Evolutionary conservation across 2,797 vertebrate species (phyloP), one percentile per base, ranked within the genome.

Genomic region (Phoebastria nigripes): DNA sequence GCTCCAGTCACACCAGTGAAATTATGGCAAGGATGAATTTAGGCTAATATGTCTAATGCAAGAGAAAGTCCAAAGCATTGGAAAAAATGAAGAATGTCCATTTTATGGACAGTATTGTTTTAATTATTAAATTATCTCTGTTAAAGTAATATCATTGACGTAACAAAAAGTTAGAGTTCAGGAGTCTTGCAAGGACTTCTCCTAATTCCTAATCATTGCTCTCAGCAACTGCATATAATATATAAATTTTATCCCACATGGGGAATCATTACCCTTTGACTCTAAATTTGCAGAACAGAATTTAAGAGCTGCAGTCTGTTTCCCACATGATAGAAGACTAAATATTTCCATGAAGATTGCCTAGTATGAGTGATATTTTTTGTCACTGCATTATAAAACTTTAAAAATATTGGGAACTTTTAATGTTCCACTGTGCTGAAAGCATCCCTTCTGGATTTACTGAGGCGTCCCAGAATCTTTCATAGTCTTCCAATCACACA

Each of bases 291-390:
- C 29, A 87, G 88, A 86, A 80, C 31, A 70, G 46, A 84, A 63
- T 63, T 87, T 65, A 90, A 91, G 71, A 87, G 42, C 88, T 73
- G 15, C 31, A 42, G 69, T 67, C 81, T 92, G 59, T 76, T 90
- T 90, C 93, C 47, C 89, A 85, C 78, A 82, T 65, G 80, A 91
- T 63, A 88, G 73, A 88, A 86, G 84, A 88, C 85, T 94, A 96
- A 97, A 80, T 91, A 89, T 96, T 95, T 96, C 94, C 95, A 89
- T n/a, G 59, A 78, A 78, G 65, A 28, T 44, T 94, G 91, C 85
- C 94, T 94, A 80, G 80, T 52, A 74, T 76, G 42, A 83, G 70
- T 39, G 74, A 94, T 93, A 66, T 18, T 71, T 94, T 95, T 94
- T 95, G 92, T 95, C 88, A 62, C 25, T 90, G 67, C 16, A 17